phyloP scores from a whole-genome alignment of 1,140 invertebrate species.

The Drosophila saltans region DNA sequence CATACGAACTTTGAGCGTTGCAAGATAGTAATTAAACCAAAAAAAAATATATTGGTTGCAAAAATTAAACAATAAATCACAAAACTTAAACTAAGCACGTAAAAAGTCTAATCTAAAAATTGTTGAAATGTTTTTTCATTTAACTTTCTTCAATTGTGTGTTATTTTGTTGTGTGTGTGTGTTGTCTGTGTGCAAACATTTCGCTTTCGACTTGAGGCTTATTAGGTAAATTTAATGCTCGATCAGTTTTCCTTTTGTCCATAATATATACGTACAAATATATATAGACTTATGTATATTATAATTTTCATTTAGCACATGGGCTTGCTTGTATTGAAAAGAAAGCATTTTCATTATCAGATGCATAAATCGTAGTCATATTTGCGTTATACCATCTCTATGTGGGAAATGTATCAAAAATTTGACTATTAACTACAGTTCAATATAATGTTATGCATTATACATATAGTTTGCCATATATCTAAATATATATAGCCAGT shows the following conservation, averaged over 20 bases:
- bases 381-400: constrained; percentile 6
- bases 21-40: constrained; percentile 44
- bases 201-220: constrained; percentile 65
- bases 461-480: constrained; percentile 30
- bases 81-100: constrained; percentile 77
- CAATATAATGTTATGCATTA: constrained; percentile 50
- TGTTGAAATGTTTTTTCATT: constrained; percentile 31
- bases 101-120: constrained; percentile 71
- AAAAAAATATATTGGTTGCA: constrained; percentile 49
- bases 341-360: constrained; percentile 34
- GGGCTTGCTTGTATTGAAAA: constrained; percentile 26
- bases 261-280: constrained; percentile 28
- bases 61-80: constrained; percentile 82
- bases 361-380: constrained; percentile 22
- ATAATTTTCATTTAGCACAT: constrained; percentile 46
- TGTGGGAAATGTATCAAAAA: constrained; percentile 75
- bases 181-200: constrained; percentile 23
- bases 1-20: constrained; percentile 43
- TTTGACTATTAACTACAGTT: constrained; percentile 78
- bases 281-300: constrained; percentile 27
- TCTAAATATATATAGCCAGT: constrained; percentile 29
- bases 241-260: constrained; percentile 66
- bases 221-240: constrained; percentile 54
- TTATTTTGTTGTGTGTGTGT: constrained; percentile 23
- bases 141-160: constrained; percentile 29